Percentiles rank a stretch among this genome's conserved stretches.
phyloP scores from a whole-genome alignment of 2,797 vertebrate species.

The Mormyrops boulengeri region DNA sequence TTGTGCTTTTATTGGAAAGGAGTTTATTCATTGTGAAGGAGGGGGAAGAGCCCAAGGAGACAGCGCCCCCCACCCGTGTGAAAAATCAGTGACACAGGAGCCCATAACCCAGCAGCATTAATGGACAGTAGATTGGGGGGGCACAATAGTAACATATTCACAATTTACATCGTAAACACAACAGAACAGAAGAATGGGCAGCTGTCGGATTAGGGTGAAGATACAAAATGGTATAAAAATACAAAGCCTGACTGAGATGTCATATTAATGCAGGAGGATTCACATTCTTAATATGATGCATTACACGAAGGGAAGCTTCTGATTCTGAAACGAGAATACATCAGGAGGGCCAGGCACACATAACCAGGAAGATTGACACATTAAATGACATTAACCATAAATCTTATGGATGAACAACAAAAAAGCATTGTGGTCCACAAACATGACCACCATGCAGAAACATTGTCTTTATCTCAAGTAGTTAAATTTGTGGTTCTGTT shows the following conservation, averaged over 20 bases:
- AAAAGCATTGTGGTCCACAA: constrained; percentile 49
- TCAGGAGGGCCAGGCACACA: constrained; percentile 48
- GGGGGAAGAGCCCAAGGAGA: constrained; percentile 87
- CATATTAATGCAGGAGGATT: constrained; percentile 68
- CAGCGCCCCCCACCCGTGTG: constrained; percentile 73
- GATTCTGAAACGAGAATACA: constrained; percentile 54
- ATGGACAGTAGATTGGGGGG: constrained; percentile 62
- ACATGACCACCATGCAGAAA: constrained; percentile 67
- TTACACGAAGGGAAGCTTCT: constrained; percentile 53
- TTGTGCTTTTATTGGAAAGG: constrained; percentile 60
- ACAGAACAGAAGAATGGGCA: constrained; percentile 54
- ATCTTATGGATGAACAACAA: constrained; percentile 67
- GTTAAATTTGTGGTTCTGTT: constrained; percentile 58
- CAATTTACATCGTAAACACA: constrained; percentile 74
- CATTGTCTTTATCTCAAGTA: constrained; percentile 55
- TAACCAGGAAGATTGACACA: constrained; percentile 50
- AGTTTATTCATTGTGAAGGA: constrained; percentile 74
- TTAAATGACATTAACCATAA: constrained; percentile 62
- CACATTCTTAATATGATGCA: constrained; percentile 57
- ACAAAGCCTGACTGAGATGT: constrained; percentile 91
- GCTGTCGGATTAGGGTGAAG: constrained; percentile 69
- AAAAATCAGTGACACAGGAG: constrained; percentile 72
- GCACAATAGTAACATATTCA: constrained; percentile 73
- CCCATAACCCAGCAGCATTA: constrained; percentile 53
- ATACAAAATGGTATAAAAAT: constrained; percentile 89